Conservation (phyloP, 2,797 vertebrate genomes). For the Spheniscus humboldti region DNA sequence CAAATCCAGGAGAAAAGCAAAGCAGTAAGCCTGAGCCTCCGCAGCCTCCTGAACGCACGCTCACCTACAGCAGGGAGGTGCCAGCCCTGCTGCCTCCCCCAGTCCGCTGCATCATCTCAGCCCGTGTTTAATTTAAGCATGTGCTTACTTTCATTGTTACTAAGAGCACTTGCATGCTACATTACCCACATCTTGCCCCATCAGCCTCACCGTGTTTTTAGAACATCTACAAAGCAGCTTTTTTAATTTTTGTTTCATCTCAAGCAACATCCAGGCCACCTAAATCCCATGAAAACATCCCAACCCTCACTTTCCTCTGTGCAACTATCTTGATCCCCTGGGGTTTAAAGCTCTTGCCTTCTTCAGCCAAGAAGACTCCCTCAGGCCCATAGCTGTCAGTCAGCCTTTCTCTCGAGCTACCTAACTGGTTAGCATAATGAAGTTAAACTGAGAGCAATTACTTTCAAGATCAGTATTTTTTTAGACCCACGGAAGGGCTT, state of each 20-base stretch:
- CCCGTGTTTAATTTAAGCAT: neutral
- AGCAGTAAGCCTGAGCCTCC: neutral
- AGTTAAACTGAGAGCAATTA: neutral
- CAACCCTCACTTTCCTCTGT: neutral
- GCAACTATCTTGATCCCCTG: neutral
- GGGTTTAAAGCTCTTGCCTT: neutral
- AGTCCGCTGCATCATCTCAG: neutral
- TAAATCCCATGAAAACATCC: neutral
- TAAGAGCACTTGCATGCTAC: neutral
- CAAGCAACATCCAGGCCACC: neutral
- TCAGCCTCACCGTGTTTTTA: neutral
- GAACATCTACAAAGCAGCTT: neutral
- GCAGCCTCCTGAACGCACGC: fast-evolving
- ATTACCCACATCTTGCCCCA: neutral
- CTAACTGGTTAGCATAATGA: neutral
- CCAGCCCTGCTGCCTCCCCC: neutral
- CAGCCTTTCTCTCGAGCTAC: neutral
- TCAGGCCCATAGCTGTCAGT: neutral
- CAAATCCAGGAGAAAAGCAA: neutral
- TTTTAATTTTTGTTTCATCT: neutral
- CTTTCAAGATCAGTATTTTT: neutral
- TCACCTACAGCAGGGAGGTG: neutral
- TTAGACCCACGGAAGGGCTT: neutral
- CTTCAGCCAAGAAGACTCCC: neutral
- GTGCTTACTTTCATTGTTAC: neutral